Evolutionary conservation across 2,113 vertebrate species (phyloP).

Genomic region (Miniopterus natalensis): DNA sequence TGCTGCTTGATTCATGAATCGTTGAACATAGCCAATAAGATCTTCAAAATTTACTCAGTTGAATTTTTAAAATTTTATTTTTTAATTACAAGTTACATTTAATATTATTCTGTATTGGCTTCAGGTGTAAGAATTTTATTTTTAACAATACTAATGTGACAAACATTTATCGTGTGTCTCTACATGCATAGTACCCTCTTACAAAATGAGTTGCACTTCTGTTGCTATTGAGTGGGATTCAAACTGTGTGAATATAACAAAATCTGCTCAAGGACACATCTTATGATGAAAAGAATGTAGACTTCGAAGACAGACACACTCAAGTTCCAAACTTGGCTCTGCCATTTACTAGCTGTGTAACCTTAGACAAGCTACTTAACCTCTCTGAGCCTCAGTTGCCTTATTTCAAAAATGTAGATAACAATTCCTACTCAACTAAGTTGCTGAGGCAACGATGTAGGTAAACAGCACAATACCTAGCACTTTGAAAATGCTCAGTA

Average conservation of each 20-base stretch:
- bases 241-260: background rate
- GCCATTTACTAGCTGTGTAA: conserved; percentile 8
- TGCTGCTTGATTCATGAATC: background rate
- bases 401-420: conserved; percentile 61
- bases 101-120: background rate
- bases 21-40: background rate
- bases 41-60: background rate
- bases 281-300: conserved; percentile 25
- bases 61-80: background rate
- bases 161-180: conserved; percentile 18
- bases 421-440: background rate
- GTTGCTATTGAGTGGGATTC: background rate
- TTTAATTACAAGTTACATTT: background rate
- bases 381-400: background rate
- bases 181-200: background rate
- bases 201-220: background rate
- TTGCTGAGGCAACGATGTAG: background rate
- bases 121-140: background rate
- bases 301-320: background rate
- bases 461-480: background rate
- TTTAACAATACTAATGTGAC: conserved; percentile 35
- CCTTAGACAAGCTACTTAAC: background rate
- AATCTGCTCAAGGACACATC: conserved; percentile 11
- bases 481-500: conserved; percentile 34
- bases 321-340: background rate